Base-by-base conservation (phyloP, 2,113 vertebrate species). In the Bubo blakistoni region DNA sequence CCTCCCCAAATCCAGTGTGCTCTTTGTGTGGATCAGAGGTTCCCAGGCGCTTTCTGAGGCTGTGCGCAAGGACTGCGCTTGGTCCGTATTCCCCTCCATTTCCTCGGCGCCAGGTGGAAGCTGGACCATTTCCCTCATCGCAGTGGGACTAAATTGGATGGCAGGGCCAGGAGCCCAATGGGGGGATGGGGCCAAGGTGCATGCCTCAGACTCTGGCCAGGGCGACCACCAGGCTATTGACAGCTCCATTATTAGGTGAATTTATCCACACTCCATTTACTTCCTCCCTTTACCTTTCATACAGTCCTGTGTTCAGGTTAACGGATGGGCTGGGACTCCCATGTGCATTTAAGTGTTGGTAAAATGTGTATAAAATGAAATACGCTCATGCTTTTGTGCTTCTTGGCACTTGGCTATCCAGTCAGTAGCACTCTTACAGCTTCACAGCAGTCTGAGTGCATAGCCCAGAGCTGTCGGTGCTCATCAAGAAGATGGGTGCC, bases 111-210 rank as follows among this genome's bases (percentile, higher is more conserved):
- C 3, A 1, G 20, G 52, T 49, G 27, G 61, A 73, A 79, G 18
- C 26, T 1, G 2, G n/a, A 13, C 20, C 1, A 0, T n/a, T 91
- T 87, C 14, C 30, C 20, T 40, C 24, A 22, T 14, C 0, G 0
- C 61, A 42, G 30, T 0, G 0, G 59, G n/a, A 16, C 59, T 36
- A n/a, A 65, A 40, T 2, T 25, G 42, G 40, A 25, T 1, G 4
- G 8, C 42, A 38, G 55, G 26, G 42, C 55, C 7, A 14, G 70
- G 40, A 61, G 54, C 40, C 38, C 34, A 38, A 2, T 0, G 1
- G 2, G 10, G 32, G 26, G 49, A 49, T 63, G n/a, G 49, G 49
- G 29, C 21, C 4, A 5, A 63, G 40, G 7, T 5, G 0, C 0
- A 1, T 16, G 30, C 71, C 5, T 2, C 36, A 32, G 51, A 7